Evolutionary conservation across 2,888 invertebrate species (phyloP).

Genomic region (Spialia ferax): DNA sequence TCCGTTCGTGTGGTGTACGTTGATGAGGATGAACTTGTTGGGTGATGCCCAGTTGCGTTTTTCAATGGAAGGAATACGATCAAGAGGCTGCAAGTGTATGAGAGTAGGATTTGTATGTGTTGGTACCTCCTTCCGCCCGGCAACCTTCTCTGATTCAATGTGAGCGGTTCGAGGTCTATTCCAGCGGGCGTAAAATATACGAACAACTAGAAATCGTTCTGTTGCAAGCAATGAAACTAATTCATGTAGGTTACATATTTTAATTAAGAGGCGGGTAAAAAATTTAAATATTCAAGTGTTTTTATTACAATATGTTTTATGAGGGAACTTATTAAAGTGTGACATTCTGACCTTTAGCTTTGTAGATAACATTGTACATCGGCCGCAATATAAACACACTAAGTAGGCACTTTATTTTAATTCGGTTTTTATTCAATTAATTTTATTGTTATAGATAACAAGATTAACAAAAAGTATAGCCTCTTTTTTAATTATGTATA

Average conservation of each 20-base stretch:
- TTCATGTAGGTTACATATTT: background rate
- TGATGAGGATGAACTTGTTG: constrained; percentile 57
- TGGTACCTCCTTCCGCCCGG: constrained; percentile 49
- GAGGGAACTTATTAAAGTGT: no score
- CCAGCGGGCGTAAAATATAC: constrained; percentile 33
- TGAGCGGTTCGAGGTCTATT: constrained; percentile 48
- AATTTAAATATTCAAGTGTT: no score
- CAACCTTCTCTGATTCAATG: constrained; percentile 52
- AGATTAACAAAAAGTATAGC: no score
- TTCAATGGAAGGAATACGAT: constrained; percentile 77
- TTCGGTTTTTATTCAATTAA: no score
- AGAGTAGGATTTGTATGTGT: constrained; percentile 41
- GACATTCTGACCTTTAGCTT: no score
- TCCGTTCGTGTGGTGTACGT: constrained; percentile 42
- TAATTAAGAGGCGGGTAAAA: background rate
- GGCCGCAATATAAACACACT: no score
- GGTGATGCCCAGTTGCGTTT: constrained; percentile 57
- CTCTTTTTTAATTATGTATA: no score
- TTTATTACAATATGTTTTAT: no score
- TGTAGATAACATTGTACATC: no score
- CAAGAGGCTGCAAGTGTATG: constrained; percentile 52
- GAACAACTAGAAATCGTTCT: background rate
- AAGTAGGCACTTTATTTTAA: no score
- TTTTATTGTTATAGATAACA: no score
- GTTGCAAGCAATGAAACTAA: background rate